Evolutionary conservation across 2,797 vertebrate species (phyloP).

Genomic region (Brachyrhaphis roseni): DNA sequence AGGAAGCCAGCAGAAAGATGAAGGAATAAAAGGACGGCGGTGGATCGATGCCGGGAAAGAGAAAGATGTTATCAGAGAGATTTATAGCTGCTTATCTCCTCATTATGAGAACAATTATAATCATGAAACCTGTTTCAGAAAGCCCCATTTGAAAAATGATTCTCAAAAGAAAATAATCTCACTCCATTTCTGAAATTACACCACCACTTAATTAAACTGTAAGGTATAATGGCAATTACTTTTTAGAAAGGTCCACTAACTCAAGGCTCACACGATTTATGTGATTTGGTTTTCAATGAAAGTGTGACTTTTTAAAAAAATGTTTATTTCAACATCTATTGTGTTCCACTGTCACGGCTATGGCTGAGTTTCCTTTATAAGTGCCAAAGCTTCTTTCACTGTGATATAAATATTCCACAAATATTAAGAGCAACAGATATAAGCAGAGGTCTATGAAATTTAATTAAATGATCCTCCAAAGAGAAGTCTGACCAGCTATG

Average conservation of each 20-base stretch:
- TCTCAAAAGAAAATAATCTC: neutral
- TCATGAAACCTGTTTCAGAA: neutral
- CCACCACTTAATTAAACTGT: neutral
- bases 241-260: neutral
- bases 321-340: neutral
- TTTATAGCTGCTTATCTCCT: slow-evolving; percentile 3
- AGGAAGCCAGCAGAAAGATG: slow-evolving; percentile 3
- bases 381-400: neutral
- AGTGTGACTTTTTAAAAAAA: neutral
- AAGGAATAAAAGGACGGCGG: slow-evolving; percentile 6
- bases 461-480: neutral
- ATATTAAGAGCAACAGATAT: neutral
- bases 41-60: neutral
- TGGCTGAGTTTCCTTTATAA: neutral
- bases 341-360: neutral
- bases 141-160: neutral
- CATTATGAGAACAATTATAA: slow-evolving; percentile 5
- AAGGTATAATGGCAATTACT: neutral
- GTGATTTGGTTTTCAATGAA: neutral
- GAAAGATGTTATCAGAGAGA: slow-evolving; percentile 15
- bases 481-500: neutral
- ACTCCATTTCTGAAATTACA: neutral
- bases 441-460: neutral
- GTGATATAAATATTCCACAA: neutral
- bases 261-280: neutral